Evolutionary conservation across 2,797 vertebrate species (phyloP).

Genomic region (Mormyrus hasselquistii): DNA sequence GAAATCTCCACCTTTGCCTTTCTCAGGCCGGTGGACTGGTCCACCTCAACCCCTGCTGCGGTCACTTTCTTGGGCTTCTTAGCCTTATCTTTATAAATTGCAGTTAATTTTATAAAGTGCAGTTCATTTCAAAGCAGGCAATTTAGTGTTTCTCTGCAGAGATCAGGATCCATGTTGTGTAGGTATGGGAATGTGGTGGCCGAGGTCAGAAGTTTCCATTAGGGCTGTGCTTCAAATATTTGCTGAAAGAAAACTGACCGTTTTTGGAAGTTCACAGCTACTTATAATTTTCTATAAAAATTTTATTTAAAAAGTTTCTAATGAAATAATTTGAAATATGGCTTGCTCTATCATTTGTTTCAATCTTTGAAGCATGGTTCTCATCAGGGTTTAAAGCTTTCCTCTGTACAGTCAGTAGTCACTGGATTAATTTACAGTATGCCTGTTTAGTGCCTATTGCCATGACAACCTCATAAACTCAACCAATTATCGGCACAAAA

Average conservation of each 20-base stretch:
- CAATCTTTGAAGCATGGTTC: neutral
- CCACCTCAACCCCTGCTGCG: neutral
- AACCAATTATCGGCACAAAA: neutral
- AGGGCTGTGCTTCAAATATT: neutral
- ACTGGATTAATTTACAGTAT: neutral
- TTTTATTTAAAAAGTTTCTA: neutral
- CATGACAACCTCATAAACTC: neutral
- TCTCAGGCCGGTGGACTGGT: conserved; percentile 5
- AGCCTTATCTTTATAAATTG: neutral
- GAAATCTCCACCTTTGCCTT: conserved; percentile 7
- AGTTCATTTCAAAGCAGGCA: neutral
- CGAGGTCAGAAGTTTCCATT: too few relatives aligned
- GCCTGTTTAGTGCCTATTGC: neutral
- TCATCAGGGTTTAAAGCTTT: neutral
- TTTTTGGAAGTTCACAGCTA: neutral
- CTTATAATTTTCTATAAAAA: neutral
- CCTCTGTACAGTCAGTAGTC: conserved; percentile 23
- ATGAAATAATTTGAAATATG: neutral
- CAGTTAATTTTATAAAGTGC: neutral
- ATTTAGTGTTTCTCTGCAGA: neutral
- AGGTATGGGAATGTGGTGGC: neutral
- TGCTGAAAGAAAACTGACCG: neutral
- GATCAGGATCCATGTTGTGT: neutral
- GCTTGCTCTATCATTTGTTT: neutral
- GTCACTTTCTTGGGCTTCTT: neutral